Evolutionary conservation across 2,797 vertebrate species (phyloP).

Genomic region (Cirrhinus molitorella): DNA sequence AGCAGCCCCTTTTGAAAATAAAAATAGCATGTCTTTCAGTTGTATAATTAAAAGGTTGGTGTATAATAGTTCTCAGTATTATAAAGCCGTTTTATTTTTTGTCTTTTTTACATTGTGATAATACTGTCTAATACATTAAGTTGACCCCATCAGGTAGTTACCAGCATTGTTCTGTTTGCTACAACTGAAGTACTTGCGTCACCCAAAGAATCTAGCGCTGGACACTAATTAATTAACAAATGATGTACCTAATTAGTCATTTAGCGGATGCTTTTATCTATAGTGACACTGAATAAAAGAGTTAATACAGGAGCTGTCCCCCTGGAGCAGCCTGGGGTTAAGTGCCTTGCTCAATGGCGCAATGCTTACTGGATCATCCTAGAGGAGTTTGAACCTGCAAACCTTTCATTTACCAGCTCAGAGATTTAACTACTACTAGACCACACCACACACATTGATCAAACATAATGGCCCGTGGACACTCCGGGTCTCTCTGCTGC

Average conservation of each 20-base stretch:
- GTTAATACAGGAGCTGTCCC: neutral
- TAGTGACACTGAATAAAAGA: constrained; percentile 4
- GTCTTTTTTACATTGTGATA: neutral
- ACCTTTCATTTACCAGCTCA: neutral
- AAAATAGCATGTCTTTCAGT: neutral
- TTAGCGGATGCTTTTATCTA: neutral
- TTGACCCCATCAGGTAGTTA: neutral
- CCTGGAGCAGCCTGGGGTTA: constrained; percentile 12
- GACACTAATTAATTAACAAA: constrained; percentile 22
- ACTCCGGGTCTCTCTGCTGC: neutral
- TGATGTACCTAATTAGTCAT: constrained; percentile 8
- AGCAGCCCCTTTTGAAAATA: neutral
- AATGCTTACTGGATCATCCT: neutral
- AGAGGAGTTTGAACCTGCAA: constrained; percentile 1
- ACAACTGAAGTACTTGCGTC: neutral
- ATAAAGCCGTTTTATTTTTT: neutral
- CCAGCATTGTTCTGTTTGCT: neutral
- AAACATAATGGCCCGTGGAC: neutral
- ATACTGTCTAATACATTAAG: neutral
- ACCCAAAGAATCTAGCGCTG: neutral
- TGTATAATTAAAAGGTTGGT: neutral
- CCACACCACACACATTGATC: neutral
- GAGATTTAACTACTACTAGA: neutral
- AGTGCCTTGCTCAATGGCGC: neutral
- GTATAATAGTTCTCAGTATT: neutral